phyloP scores from a whole-genome alignment of 2,888 invertebrate genomes.

The Thymelicus acteon region DNA sequence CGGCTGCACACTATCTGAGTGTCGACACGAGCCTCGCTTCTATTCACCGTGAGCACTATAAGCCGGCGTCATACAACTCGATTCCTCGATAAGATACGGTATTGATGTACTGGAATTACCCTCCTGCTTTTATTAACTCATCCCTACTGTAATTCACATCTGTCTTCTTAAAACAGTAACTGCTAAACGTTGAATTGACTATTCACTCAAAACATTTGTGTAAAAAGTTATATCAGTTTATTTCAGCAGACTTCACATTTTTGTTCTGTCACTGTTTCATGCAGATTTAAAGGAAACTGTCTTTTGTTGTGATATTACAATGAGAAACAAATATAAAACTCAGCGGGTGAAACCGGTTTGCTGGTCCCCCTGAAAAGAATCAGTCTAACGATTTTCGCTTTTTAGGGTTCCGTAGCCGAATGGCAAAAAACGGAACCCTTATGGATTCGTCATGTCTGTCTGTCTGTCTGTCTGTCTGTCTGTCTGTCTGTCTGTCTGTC shows the following conservation, averaged over 20 bases:
- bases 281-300: conserved; percentile 23
- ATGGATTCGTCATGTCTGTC: too few species aligned
- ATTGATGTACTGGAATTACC: conserved; percentile 9
- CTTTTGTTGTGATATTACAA: conserved; percentile 29
- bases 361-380: conserved; percentile 12
- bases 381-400: conserved; percentile 3
- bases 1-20: conserved; percentile 31
- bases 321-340: conserved; percentile 27
- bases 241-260: conserved; percentile 8
- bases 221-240: conserved; percentile 20
- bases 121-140: neutral
- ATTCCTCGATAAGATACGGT: conserved; percentile 8
- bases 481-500: too few species aligned
- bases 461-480: too few species aligned
- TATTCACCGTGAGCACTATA: conserved; percentile 6
- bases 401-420: too few species aligned
- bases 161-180: too few species aligned
- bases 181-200: conserved; percentile 1
- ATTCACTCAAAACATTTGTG: conserved; percentile 7
- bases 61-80: conserved; percentile 12
- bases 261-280: conserved; percentile 16
- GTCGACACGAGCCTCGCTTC: conserved; percentile 18
- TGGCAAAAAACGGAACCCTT: too few species aligned
- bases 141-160: too few species aligned
- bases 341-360: conserved; percentile 18